These are phyloP conservation scores for Rhinogobio ventralis DNA, from an alignment of 2,797 vertebrate species.

Conservation along the genomic window DNA sequence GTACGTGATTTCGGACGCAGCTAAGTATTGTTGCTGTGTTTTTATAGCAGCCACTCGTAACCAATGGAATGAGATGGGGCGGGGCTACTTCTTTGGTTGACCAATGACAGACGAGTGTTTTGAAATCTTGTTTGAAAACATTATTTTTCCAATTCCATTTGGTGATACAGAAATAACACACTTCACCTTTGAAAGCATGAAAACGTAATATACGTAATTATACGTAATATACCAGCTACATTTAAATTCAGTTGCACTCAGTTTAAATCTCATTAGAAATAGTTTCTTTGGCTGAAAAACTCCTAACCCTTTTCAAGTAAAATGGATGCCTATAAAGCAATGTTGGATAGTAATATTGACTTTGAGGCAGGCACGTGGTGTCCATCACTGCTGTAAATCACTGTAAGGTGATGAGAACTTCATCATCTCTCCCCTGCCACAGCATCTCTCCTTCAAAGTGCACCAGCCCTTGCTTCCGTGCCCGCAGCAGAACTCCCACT, in stretches of 20 bases:
- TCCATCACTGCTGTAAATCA: constrained; percentile 58
- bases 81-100: neutral
- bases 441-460: constrained; percentile 92
- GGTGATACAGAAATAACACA: neutral
- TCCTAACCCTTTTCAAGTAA: constrained; percentile 3
- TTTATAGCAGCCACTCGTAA: neutral
- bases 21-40: too few relatives aligned
- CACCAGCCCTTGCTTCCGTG: constrained; percentile 86
- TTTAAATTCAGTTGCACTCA: neutral
- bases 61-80: neutral
- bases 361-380: constrained; percentile 34
- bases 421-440: constrained; percentile 91
- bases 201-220: neutral
- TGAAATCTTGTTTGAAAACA: neutral
- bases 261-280: neutral
- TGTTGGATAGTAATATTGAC: neutral
- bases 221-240: neutral
- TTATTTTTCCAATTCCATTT: neutral
- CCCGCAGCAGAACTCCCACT: constrained; percentile 87
- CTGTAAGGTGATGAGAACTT: constrained; percentile 80
- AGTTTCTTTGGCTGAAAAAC: neutral
- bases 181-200: neutral
- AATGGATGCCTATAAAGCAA: constrained; percentile 1
- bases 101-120: neutral
- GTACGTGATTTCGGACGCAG: too few relatives aligned